Conservation (phyloP, 53 echinoderm and acorn worm genomes). For the Zoroaster sp. region DNA sequence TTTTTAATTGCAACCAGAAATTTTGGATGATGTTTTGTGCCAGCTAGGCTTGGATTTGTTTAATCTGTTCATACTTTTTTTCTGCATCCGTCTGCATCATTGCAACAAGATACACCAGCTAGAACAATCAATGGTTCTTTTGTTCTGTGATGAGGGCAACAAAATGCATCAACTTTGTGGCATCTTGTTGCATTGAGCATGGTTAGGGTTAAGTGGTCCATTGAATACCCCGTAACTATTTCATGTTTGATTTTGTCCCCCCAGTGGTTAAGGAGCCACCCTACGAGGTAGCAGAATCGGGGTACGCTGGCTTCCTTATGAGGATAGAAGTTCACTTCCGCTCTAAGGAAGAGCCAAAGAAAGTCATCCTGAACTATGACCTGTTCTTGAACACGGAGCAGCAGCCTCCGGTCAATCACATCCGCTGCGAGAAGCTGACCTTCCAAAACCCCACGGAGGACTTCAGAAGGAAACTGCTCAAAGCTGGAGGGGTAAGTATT, state of each 20-base stretch:
- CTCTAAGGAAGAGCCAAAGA: conserved; percentile 98
- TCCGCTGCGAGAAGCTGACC: conserved; percentile 94
- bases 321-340: conserved; percentile 91
- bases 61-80: too few species aligned
- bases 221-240: too few species aligned
- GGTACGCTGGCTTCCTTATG: conserved; percentile 95
- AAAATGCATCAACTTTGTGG: too few species aligned
- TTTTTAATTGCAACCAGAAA: too few species aligned
- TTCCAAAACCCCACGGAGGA: conserved; percentile 98
- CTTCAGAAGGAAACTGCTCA: conserved; percentile 92
- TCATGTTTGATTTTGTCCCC: not conserved
- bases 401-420: conserved; percentile 94
- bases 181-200: too few species aligned
- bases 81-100: too few species aligned
- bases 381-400: conserved; percentile 86
- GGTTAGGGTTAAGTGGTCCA: too few species aligned
- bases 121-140: too few species aligned
- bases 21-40: too few species aligned
- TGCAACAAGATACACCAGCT: too few species aligned
- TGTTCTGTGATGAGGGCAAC: too few species aligned
- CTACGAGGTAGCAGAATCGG: conserved; percentile 79
- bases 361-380: conserved; percentile 91
- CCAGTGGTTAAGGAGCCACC: conserved; percentile 93
- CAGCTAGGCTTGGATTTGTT: too few species aligned
- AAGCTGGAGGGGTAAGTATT: conserved; percentile 88